Conservation (phyloP, 2,888 invertebrate species). For the Drepana falcataria region DNA sequence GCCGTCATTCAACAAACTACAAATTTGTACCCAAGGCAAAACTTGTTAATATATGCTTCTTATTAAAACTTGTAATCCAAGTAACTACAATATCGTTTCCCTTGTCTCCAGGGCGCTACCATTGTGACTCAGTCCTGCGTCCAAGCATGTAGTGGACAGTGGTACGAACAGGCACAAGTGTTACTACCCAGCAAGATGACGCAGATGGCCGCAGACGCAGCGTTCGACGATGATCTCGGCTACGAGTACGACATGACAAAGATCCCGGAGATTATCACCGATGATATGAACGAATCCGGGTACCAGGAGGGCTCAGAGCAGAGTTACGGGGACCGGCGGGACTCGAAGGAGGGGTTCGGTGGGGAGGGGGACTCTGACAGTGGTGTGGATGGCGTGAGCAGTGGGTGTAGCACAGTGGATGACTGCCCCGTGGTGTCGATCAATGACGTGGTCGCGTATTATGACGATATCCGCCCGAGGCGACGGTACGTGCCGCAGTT, state of each 20-base stretch:
- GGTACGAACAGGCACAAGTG: conserved; percentile 24
- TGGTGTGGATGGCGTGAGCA: conserved; percentile 79
- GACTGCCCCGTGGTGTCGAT: conserved; percentile 77
- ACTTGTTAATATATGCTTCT: too few species aligned
- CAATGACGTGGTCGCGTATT: conserved; percentile 72
- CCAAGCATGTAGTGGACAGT: conserved; percentile 68
- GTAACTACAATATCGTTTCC: neutral
- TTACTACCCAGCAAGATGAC: conserved; percentile 44
- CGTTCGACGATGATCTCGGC: conserved; percentile 57
- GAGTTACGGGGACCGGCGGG: conserved; percentile 65
- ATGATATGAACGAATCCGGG: conserved; percentile 71
- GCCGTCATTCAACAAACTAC: too few species aligned
- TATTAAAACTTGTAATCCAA: too few species aligned
- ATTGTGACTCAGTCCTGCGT: conserved; percentile 44
- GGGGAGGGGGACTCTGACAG: conserved; percentile 73
- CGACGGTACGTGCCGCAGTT: conserved; percentile 65
- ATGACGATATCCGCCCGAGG: conserved; percentile 65
- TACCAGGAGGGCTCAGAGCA: conserved; percentile 70
- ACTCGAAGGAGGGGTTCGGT: conserved; percentile 67
- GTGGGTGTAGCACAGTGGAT: conserved; percentile 78
- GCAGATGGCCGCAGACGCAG: conserved; percentile 49
- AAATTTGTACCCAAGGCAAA: too few species aligned
- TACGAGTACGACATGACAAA: conserved; percentile 62
- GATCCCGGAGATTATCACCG: conserved; percentile 68
- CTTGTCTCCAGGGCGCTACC: conserved; percentile 58